Evolutionary conservation across 2,113 vertebrate genomes (phyloP).

Genomic region (Embiotoca jacksoni): DNA sequence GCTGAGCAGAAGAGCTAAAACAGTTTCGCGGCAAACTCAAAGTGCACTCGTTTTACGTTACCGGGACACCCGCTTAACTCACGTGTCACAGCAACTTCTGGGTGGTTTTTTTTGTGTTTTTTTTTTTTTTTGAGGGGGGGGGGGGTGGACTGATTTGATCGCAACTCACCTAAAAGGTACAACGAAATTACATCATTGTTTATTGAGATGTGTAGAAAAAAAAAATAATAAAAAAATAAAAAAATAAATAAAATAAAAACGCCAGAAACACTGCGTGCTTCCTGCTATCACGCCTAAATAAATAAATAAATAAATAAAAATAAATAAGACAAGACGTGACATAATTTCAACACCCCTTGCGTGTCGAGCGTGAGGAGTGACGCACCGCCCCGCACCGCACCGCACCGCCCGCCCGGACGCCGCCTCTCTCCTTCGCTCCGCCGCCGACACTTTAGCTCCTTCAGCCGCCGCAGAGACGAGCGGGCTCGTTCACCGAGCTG

Average conservation of each 20-base stretch:
- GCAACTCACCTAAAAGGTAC: background rate
- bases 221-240: background rate
- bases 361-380: constrained; percentile 58
- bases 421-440: constrained; percentile 35
- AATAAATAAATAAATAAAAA: background rate
- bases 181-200: background rate
- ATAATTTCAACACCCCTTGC: constrained; percentile 51
- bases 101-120: no score
- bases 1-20: background rate
- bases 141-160: background rate
- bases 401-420: constrained; percentile 20
- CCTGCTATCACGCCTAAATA: background rate
- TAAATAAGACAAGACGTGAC: constrained; percentile 38
- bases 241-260: no score
- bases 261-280: background rate
- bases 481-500: constrained; percentile 45
- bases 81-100: background rate
- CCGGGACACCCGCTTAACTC: background rate
- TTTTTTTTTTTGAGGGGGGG: no score
- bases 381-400: constrained; percentile 29
- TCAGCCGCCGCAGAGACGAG: constrained; percentile 45
- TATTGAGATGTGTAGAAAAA: background rate
- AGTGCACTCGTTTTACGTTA: constrained; percentile 53
- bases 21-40: constrained; percentile 58
- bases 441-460: constrained; percentile 47